phyloP scores from a whole-genome alignment of 2,113 vertebrate species.

The Triplophysa rosa region DNA sequence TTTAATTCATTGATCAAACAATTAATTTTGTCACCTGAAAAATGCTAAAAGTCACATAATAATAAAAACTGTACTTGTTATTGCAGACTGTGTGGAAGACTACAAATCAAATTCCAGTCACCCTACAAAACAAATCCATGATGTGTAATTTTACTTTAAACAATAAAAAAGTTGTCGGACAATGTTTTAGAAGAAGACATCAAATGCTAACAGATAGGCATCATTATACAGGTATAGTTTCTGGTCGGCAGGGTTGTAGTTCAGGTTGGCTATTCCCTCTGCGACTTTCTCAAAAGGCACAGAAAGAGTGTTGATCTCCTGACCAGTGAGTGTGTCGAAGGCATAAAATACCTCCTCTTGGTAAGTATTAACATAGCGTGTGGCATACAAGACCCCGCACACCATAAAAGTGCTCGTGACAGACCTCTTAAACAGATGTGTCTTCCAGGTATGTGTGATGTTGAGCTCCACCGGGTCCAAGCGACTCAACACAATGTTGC shows the following conservation, averaged over 20 bases:
- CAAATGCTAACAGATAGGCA: conserved; percentile 67
- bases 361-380: conserved; percentile 64
- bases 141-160: too few species aligned
- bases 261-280: conserved; percentile 65
- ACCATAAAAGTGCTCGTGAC: conserved; percentile 85
- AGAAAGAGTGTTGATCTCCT: conserved; percentile 63
- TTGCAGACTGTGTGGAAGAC: too few species aligned
- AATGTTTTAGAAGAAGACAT: conserved; percentile 51
- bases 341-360: conserved; percentile 88
- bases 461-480: conserved; percentile 51
- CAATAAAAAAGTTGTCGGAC: too few species aligned
- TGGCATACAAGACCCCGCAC: conserved; percentile 88
- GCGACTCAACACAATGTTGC: conserved; percentile 69
- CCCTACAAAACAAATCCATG: background rate
- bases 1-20: too few species aligned
- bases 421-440: conserved; percentile 71
- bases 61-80: too few species aligned
- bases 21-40: too few species aligned
- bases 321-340: conserved; percentile 80
- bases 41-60: too few species aligned
- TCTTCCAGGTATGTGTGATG: conserved; percentile 80
- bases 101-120: too few species aligned
- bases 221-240: conserved; percentile 72
- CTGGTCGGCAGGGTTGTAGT: conserved; percentile 67
- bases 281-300: conserved; percentile 67